Evolutionary conservation across 2,797 vertebrate genomes (phyloP).

Genomic region (Diplodus puntazzo): DNA sequence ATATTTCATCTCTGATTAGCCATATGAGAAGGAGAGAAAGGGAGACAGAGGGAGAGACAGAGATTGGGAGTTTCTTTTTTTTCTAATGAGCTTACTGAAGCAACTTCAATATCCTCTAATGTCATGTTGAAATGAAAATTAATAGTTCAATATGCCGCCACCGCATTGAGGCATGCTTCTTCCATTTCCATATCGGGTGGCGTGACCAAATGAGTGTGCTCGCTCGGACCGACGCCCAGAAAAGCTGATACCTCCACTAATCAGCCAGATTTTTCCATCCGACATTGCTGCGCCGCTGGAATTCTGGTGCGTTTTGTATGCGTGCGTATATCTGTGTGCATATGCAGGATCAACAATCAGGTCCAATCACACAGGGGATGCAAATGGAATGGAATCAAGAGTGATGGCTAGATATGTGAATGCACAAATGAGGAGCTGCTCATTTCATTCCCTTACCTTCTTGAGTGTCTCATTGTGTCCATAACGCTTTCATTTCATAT

Average conservation of each 20-base stretch:
- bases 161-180: conserved; percentile 79
- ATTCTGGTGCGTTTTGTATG: conserved; percentile 44
- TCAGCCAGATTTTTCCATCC: conserved; percentile 84
- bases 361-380: conserved; percentile 60
- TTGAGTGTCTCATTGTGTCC: conserved; percentile 8
- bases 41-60: conserved; percentile 45
- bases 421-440: conserved; percentile 29
- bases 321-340: conserved; percentile 32
- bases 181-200: conserved; percentile 86
- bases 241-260: conserved; percentile 84
- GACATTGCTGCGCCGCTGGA: conserved; percentile 60
- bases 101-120: conserved; percentile 87
- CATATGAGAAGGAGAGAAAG: conserved; percentile 50
- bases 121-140: conserved; percentile 89
- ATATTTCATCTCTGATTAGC: conserved; percentile 78
- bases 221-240: conserved; percentile 73
- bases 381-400: conserved; percentile 59
- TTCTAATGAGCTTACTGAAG: conserved; percentile 83
- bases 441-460: conserved; percentile 46
- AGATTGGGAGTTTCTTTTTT: conserved; percentile 67
- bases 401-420: conserved; percentile 52
- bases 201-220: conserved; percentile 87
- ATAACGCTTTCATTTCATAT: conserved; percentile 6
- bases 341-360: conserved; percentile 59
- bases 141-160: conserved; percentile 84